Evolutionary conservation across 1,140 invertebrate species (phyloP).

Genomic region (Drosophila burlai): DNA sequence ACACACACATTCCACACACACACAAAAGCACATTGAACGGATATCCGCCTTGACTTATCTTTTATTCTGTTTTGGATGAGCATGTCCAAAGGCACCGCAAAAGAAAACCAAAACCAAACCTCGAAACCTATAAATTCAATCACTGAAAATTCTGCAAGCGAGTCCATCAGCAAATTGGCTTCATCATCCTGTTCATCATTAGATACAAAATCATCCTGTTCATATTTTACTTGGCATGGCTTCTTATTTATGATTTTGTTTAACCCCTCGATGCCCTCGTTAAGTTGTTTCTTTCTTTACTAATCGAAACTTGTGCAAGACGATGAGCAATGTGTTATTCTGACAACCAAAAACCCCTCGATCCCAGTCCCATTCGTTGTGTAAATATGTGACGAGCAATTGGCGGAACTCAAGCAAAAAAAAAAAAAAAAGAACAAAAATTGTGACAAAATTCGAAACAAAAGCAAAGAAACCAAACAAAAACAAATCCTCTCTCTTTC

Average conservation of each 20-base stretch:
- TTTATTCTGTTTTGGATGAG: conserved; percentile 35
- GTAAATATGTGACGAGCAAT: conserved; percentile 50
- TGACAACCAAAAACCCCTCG: conserved; percentile 5
- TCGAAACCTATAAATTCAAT: conserved; percentile 19
- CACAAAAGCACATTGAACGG: conserved; percentile 34
- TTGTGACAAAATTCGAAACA: conserved; percentile 43
- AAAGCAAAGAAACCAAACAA: conserved; percentile 47
- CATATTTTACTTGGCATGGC: conserved; percentile 70
- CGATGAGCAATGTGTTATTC: conserved; percentile 37
- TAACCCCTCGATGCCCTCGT: conserved; percentile 37
- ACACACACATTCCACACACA: conserved; percentile 25
- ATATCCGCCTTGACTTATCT: conserved; percentile 33
- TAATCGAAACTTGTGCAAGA: conserved; percentile 56
- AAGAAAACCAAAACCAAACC: conserved; percentile 12
- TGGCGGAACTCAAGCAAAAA: conserved; percentile 35
- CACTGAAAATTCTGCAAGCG: conserved; percentile 41
- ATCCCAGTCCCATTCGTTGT: conserved; percentile 43
- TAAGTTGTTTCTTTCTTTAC: conserved; percentile 50
- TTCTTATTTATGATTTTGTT: conserved; percentile 68
- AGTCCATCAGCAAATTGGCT: conserved; percentile 60
- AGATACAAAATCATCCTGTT: conserved; percentile 36
- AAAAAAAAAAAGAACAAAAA: conserved; percentile 37
- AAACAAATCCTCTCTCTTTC: conserved; percentile 68
- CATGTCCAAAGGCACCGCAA: conserved; percentile 46
- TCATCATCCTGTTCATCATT: conserved; percentile 16